Evolutionary conservation across 2,113 vertebrate species (phyloP).

Genomic region (Upupa epops): DNA sequence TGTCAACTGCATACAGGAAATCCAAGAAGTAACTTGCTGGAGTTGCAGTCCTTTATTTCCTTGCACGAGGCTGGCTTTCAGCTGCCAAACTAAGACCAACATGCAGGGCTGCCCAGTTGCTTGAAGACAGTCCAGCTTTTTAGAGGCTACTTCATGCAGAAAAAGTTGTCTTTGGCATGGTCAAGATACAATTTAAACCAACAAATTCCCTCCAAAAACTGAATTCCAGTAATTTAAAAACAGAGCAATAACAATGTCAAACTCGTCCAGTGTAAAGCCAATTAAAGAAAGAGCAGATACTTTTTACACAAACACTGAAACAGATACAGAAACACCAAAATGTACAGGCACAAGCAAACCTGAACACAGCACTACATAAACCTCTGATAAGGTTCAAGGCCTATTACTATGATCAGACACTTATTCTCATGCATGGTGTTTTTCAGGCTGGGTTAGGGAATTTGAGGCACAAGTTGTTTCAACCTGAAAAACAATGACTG

Average conservation of each 20-base stretch:
- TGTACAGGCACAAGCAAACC: not conserved
- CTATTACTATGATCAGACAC: not conserved
- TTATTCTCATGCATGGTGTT: no score
- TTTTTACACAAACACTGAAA: not conserved
- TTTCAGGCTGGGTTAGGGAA: no score
- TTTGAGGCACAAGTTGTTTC: no score
- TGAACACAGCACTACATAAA: not conserved
- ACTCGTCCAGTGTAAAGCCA: not conserved
- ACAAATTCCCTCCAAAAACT: not conserved
- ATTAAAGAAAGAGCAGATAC: not conserved
- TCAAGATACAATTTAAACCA: not conserved
- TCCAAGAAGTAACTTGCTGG: not conserved
- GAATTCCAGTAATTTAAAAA: no score
- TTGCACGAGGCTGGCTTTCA: not conserved
- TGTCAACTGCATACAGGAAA: not conserved
- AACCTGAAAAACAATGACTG: no score
- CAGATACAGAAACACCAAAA: not conserved
- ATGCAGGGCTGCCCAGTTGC: not conserved
- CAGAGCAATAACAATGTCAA: not conserved
- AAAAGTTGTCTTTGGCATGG: not conserved
- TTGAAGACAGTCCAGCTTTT: not conserved
- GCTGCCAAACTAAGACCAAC: not conserved
- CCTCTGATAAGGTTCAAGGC: not conserved
- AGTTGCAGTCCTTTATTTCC: not conserved
- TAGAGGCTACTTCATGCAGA: not conserved